These are phyloP conservation scores for Onychomys leucogaster DNA, from an alignment of 2,797 vertebrate species.

Conservation along the genomic window DNA sequence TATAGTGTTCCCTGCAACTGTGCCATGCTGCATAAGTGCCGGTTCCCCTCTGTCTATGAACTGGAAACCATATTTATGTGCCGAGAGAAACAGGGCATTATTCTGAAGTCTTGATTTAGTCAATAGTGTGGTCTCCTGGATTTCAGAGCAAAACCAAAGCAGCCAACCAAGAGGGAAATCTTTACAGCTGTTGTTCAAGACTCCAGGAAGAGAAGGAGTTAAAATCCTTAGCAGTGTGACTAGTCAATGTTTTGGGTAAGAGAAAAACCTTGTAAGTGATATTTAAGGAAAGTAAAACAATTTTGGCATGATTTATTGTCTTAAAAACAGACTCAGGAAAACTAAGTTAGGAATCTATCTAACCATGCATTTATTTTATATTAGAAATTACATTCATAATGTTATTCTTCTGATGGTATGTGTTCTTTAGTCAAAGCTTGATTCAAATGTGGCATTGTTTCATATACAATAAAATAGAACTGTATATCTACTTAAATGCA, in stretches of 20 bases:
- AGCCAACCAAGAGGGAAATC: conserved; percentile 49
- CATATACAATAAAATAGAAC: conserved; percentile 14
- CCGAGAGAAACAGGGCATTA: conserved; percentile 40
- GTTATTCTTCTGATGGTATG: conserved; percentile 57
- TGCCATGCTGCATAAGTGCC: neutral
- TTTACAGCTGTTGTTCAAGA: conserved; percentile 51
- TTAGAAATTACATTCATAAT: conserved; percentile 66
- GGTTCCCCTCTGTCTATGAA: conserved; percentile 46
- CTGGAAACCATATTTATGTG: conserved; percentile 47
- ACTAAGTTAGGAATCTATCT: conserved; percentile 71
- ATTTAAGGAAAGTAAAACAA: conserved; percentile 81
- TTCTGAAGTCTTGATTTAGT: conserved; percentile 50
- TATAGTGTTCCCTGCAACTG: neutral
- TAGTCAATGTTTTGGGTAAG: conserved; percentile 76
- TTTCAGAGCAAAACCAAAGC: conserved; percentile 55
- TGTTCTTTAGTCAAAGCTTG: conserved; percentile 68
- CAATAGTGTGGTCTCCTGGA: conserved; percentile 56
- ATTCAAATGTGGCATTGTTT: conserved; percentile 58
- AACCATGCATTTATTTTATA: conserved; percentile 76
- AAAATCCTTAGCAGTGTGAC: conserved; percentile 57
- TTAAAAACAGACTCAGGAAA: conserved; percentile 74
- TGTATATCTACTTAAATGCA: neutral
- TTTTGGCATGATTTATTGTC: conserved; percentile 65
- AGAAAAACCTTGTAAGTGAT: conserved; percentile 61
- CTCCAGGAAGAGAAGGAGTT: conserved; percentile 41